Evolutionary conservation across 64 coral and sea anemone genomes (phyloP).

Genomic region (Actinia tenebrosa): DNA sequence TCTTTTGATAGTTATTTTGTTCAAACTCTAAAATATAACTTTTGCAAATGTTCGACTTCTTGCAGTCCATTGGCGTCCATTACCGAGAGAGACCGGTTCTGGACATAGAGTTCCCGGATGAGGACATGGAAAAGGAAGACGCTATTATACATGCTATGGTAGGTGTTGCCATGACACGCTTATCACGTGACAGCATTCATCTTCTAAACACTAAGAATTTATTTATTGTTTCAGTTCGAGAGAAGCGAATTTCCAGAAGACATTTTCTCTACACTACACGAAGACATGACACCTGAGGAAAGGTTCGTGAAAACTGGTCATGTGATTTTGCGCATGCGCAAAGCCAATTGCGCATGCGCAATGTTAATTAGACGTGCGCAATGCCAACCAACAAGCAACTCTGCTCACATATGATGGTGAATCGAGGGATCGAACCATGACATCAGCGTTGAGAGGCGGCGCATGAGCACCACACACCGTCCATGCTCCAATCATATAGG

Average conservation of each 20-base stretch:
- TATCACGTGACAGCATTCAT: not conserved
- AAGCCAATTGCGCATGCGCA: not conserved
- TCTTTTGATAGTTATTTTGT: not conserved
- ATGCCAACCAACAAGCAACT: too few relatives aligned
- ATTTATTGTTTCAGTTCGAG: not conserved
- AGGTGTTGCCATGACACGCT: not conserved
- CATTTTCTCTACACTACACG: not conserved
- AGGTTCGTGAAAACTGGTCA: not conserved
- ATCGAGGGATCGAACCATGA: too few relatives aligned
- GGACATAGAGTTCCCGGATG: constrained; percentile 12
- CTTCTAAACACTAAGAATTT: not conserved
- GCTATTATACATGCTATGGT: constrained; percentile 9
- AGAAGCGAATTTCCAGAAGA: not conserved
- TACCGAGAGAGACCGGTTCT: not conserved
- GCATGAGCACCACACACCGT: too few relatives aligned
- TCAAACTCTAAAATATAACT: not conserved
- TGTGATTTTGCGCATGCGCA: not conserved
- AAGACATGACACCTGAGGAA: constrained; percentile 23
- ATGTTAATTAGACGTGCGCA: not conserved
- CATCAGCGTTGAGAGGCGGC: too few relatives aligned
- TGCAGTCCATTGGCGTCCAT: not conserved
- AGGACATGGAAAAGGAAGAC: not conserved
- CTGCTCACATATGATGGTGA: too few relatives aligned
- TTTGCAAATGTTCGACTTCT: not conserved
- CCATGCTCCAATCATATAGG: too few relatives aligned